Evolutionary conservation across 2,113 vertebrate genomes (phyloP).

Genomic region (Meriones unguiculatus): DNA sequence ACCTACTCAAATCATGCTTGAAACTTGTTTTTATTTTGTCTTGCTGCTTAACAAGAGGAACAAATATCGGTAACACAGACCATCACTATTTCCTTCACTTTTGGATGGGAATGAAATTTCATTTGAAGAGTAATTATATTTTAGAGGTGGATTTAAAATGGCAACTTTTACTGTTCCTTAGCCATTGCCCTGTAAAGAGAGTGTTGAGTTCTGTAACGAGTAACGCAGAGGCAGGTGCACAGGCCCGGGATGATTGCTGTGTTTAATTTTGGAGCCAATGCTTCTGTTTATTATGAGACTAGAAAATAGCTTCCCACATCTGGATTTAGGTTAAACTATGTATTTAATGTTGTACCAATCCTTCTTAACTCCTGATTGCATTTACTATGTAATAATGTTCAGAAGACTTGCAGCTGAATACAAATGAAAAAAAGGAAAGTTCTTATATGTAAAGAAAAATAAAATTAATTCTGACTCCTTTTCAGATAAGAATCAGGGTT

Average conservation of each 20-base stretch:
- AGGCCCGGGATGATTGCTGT: not conserved
- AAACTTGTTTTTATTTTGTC: not conserved
- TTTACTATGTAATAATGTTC: not conserved
- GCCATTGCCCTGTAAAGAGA: not conserved
- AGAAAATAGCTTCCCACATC: slow-evolving; percentile 22
- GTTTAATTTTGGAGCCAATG: slow-evolving; percentile 10
- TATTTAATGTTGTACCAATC: not conserved
- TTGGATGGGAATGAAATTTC: not conserved
- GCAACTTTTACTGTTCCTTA: not conserved
- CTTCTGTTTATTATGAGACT: not conserved
- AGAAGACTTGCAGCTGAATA: not conserved
- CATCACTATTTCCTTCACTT: not conserved
- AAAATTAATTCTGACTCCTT: not conserved
- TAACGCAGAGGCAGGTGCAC: not conserved
- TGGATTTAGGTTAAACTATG: slow-evolving; percentile 19
- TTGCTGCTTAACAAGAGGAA: not conserved
- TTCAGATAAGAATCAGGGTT: not conserved
- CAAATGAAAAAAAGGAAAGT: not conserved
- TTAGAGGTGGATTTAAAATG: not conserved
- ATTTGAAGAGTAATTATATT: slow-evolving; percentile 21
- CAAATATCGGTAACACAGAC: not conserved
- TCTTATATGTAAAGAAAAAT: not conserved
- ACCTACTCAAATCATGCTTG: not conserved
- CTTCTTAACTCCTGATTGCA: not conserved
- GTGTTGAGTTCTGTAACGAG: not conserved